These are phyloP conservation scores for Lophius americanus DNA, from an alignment of 2,797 vertebrate species.

Conservation along the genomic window DNA sequence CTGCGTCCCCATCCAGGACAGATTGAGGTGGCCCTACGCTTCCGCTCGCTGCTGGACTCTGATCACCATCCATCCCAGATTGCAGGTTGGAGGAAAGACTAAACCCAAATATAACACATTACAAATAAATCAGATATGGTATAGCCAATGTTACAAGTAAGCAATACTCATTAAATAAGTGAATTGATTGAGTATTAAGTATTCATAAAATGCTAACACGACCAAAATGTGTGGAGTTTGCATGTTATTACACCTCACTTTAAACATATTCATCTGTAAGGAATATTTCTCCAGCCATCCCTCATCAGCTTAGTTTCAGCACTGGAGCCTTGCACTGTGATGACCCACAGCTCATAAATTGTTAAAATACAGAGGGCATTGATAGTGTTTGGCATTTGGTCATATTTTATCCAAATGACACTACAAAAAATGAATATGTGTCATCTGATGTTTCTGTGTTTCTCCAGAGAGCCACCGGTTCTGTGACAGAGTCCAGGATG, in stretches of 20 bases:
- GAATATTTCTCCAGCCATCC: constrained; percentile 5
- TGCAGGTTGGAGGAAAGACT: constrained; percentile 84
- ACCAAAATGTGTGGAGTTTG: background rate
- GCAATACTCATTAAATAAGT: too few relatives aligned
- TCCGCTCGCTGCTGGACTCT: constrained; percentile 94
- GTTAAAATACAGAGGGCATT: background rate
- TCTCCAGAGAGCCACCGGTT: constrained; percentile 94
- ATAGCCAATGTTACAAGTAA: background rate
- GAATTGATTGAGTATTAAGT: too few relatives aligned
- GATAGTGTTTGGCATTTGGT: constrained; percentile 17
- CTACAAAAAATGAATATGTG: constrained; percentile 22
- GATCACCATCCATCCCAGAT: constrained; percentile 98
- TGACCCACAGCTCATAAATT: constrained; percentile 17
- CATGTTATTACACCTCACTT: background rate
- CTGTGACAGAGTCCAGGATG: constrained; percentile 96
- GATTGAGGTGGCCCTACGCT: constrained; percentile 92
- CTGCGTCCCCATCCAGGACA: constrained; percentile 94
- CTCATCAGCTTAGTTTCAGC: constrained; percentile 10
- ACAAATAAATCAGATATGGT: background rate
- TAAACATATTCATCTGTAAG: constrained; percentile 2
- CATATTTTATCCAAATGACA: background rate
- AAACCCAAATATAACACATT: background rate
- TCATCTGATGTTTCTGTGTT: constrained; percentile 39
- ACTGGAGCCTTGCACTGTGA: constrained; percentile 8
- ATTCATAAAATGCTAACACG: background rate